Conservation (phyloP, 2,888 invertebrate species). For the Orchesellides sinensis region DNA sequence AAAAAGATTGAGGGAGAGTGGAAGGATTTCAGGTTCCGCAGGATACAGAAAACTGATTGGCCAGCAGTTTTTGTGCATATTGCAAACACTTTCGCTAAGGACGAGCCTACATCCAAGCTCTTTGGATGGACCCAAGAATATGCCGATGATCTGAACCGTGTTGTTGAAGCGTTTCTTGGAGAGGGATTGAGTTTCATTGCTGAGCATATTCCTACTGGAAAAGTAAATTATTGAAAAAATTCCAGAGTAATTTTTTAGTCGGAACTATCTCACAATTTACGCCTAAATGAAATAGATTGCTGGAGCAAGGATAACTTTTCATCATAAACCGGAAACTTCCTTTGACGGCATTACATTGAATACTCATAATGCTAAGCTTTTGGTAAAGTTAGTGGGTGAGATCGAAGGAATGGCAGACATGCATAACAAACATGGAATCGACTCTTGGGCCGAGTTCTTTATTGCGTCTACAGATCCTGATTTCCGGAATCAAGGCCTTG, state of each 20-base stretch:
- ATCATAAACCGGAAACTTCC: constrained; percentile 35
- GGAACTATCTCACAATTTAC: background rate
- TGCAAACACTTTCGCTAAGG: constrained; percentile 26
- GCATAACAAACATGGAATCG: constrained; percentile 11
- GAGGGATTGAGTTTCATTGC: constrained; percentile 59
- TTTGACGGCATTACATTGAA: constrained; percentile 10
- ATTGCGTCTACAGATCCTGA: constrained; percentile 46
- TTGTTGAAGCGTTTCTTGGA: constrained; percentile 20
- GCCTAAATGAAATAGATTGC: constrained; percentile 49
- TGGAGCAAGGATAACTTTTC: constrained; percentile 51
- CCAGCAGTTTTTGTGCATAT: constrained; percentile 56
- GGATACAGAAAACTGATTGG: constrained; percentile 41
- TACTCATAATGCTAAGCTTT: constrained; percentile 4
- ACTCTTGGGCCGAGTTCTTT: constrained; percentile 62
- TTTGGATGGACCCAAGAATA: constrained; percentile 54
- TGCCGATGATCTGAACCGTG: constrained; percentile 44
- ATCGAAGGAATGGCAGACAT: constrained; percentile 35
- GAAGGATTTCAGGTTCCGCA: constrained; percentile 62
- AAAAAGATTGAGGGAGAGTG: constrained; percentile 56
- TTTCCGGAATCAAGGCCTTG: constrained; percentile 54
- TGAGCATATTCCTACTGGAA: constrained; percentile 55
- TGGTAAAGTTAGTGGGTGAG: constrained; percentile 55
- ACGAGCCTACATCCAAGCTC: constrained; percentile 53
- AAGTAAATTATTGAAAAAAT: constrained; percentile 23
- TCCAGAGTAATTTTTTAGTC: background rate